A percentile compares a stretch with the other conserved stretches of the same genome.
Evolutionary conservation across 2,888 invertebrate species (phyloP).

Genomic region (Clitarchus hookeri): DNA sequence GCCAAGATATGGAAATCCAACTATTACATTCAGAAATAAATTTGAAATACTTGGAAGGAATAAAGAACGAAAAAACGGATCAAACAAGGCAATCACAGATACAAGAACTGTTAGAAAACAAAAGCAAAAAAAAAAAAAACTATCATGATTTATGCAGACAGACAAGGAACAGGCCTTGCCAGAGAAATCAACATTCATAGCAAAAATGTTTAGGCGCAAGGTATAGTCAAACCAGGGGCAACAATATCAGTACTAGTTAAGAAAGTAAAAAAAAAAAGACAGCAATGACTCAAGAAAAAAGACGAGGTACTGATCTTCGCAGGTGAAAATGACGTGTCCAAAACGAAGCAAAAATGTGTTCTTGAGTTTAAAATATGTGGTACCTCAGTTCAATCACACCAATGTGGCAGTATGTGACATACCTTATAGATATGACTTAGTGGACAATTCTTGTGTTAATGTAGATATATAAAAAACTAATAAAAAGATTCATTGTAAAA

Average conservation of each 20-base stretch:
- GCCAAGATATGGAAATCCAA: no score
- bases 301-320: neutral
- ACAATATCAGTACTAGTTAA: neutral
- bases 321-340: neutral
- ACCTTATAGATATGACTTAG: neutral
- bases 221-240: neutral
- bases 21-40: no score
- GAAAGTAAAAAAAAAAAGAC: neutral
- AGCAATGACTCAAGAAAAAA: neutral
- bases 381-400: neutral
- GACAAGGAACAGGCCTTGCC: neutral
- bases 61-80: no score
- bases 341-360: conserved; percentile 1
- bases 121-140: no score
- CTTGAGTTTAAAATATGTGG: neutral
- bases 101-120: no score
- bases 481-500: neutral
- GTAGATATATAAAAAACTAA: neutral
- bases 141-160: neutral
- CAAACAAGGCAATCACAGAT: no score
- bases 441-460: neutral
- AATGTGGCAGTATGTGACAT: neutral
- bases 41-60: no score
- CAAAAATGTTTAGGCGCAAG: neutral
- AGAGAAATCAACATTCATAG: neutral